Conservation (phyloP, 2,797 vertebrate species). For the Vultur gryphus region DNA sequence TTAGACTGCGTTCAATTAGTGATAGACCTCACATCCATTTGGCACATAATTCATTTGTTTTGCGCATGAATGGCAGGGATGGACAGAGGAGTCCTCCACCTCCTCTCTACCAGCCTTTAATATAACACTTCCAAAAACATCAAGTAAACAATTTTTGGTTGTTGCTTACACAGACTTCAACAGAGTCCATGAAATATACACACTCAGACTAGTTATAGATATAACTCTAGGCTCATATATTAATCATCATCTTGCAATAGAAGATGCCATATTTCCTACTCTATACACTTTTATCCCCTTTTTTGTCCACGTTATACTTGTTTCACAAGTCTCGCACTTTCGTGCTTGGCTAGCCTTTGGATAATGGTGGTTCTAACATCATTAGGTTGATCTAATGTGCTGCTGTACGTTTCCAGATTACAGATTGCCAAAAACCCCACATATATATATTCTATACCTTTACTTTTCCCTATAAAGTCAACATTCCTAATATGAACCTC, state of each 20-base stretch:
- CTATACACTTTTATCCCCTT: background rate
- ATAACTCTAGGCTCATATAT: background rate
- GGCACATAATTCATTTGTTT: background rate
- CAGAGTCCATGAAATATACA: background rate
- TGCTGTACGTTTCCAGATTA: background rate
- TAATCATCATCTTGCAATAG: background rate
- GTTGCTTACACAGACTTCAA: background rate
- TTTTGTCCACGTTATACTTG: background rate
- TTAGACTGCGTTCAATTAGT: background rate
- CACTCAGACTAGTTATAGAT: background rate
- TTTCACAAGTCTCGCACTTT: background rate
- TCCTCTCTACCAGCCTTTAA: background rate
- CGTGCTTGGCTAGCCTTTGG: background rate
- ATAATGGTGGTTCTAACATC: background rate
- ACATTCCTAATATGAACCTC: background rate
- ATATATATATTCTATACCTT: background rate
- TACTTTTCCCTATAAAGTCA: background rate
- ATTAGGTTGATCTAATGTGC: background rate
- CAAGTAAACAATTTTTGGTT: background rate
- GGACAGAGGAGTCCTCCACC: background rate
- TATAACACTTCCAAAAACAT: background rate
- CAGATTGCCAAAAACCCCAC: background rate
- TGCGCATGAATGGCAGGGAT: background rate
- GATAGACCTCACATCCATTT: background rate
- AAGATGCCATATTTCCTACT: background rate